Evolutionary conservation across 2,113 vertebrate species (phyloP).

Genomic region (Podilymbus podiceps): DNA sequence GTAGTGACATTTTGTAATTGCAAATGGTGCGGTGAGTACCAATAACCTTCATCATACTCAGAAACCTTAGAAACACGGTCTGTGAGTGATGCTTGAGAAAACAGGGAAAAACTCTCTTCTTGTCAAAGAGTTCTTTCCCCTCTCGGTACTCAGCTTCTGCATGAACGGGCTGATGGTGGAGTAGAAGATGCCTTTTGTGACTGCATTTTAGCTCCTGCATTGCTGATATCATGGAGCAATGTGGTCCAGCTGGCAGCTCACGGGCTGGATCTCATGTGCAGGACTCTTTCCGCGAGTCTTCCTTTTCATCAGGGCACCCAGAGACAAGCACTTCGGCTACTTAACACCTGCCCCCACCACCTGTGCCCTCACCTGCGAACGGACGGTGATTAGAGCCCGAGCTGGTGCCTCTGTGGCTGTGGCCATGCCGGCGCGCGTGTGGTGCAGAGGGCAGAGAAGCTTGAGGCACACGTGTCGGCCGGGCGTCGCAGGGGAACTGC

Average conservation of each 20-base stretch:
- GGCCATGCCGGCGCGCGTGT: rapidly evolving
- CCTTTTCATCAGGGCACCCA: neutral
- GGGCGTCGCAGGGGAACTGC: neutral
- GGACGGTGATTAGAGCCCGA: neutral
- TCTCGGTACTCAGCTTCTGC: neutral
- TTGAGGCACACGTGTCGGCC: rapidly evolving
- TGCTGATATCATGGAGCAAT: neutral
- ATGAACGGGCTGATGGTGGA: neutral
- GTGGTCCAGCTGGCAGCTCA: neutral
- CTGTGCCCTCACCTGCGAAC: neutral
- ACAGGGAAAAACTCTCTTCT: neutral
- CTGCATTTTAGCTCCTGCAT: neutral
- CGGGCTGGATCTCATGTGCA: neutral
- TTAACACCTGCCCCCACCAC: neutral
- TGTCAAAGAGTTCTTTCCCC: neutral
- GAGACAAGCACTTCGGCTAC: neutral
- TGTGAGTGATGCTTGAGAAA: constrained; percentile 20
- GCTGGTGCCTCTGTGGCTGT: neutral
- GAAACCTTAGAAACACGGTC: neutral
- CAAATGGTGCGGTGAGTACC: neutral
- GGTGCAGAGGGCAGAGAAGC: neutral
- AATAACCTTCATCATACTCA: neutral
- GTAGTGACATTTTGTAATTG: constrained; percentile 35
- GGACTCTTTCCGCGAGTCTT: neutral
- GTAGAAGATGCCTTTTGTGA: neutral